These are phyloP conservation scores for Trichonephila clavipes DNA, from an alignment of 1,140 invertebrate species.

Conservation along the genomic window DNA sequence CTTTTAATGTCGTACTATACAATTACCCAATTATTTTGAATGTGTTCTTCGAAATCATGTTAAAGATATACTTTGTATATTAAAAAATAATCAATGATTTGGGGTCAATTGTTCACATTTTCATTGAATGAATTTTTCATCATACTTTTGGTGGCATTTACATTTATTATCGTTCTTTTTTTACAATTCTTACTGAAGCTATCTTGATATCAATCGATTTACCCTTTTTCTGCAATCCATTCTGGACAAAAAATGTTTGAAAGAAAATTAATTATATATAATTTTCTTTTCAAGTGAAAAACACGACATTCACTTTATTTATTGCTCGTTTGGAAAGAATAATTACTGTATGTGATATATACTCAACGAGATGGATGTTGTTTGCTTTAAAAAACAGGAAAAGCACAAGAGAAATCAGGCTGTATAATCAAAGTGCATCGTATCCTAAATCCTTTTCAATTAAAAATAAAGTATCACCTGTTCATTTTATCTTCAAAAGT, in stretches of 20 bases:
- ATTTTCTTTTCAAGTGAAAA: neutral
- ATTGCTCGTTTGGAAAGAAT: neutral
- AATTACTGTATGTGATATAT: neutral
- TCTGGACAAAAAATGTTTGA: neutral
- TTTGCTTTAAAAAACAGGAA: neutral
- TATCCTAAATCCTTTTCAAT: constrained; percentile 22
- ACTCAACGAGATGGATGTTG: neutral
- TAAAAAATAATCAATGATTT: no score
- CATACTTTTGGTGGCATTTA: no score
- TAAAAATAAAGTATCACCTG: constrained; percentile 8
- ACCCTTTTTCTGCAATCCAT: neutral
- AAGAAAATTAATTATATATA: neutral
- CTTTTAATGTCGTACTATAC: no score
- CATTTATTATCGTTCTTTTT: neutral
- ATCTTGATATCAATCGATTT: neutral
- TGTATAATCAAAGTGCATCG: neutral
- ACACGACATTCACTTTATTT: neutral
- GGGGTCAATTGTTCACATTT: no score
- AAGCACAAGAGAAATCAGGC: neutral
- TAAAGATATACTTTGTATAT: no score
- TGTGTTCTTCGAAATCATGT: no score
- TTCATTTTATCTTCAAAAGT: neutral
- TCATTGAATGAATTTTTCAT: no score
- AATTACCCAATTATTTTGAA: no score
- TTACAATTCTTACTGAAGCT: neutral